Percentiles rank a stretch among this genome's conserved stretches.
Conservation (phyloP, 1,140 invertebrate genomes). For the Coenobita brevimanus region DNA sequence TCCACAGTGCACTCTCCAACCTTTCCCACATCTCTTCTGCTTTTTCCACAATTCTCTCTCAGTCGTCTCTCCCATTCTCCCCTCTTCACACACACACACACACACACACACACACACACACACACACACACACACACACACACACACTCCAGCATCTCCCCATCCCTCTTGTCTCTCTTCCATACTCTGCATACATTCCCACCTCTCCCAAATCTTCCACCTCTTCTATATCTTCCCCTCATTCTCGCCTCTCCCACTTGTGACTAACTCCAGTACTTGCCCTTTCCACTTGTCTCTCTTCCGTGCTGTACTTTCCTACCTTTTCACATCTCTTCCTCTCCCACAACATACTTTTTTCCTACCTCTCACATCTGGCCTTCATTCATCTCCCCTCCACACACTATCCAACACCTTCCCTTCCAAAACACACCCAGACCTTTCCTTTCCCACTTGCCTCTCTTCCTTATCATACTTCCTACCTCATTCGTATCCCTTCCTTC, state of each 20-base stretch:
- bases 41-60: no score
- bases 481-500: no score
- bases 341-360: slow-evolving; percentile 21
- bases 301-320: slow-evolving; percentile 6
- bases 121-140: background rate
- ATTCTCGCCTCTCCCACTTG: background rate
- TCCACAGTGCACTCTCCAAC: no score
- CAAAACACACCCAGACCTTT: no score
- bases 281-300: background rate
- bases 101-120: slow-evolving; percentile 1
- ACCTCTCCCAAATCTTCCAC: background rate
- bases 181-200: background rate
- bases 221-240: background rate
- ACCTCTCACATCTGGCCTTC: background rate
- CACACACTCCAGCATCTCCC: no score
- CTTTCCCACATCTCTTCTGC: no score
- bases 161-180: background rate
- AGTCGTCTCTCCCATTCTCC: no score
- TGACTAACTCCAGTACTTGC: background rate
- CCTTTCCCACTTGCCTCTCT: no score
- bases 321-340: slow-evolving; percentile 36
- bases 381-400: background rate
- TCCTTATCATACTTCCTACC: no score
- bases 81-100: slow-evolving; percentile 1
- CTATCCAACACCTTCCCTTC: no score